These are phyloP conservation scores for Eristalis pertinax DNA, from an alignment of 2,888 invertebrate species.

Conservation along the genomic window DNA sequence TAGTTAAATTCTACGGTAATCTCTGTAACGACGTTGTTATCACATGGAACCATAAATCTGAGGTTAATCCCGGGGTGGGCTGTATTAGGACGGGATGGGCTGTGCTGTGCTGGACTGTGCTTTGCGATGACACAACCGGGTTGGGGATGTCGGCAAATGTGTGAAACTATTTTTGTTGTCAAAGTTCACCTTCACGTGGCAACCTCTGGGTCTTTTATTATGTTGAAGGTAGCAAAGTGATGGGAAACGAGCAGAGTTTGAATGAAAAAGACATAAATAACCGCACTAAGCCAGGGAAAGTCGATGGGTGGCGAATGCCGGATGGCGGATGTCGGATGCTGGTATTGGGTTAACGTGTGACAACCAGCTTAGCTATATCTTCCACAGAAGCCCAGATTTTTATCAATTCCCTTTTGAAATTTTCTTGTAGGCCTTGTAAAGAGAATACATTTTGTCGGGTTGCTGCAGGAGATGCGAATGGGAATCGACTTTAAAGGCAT, in stretches of 20 bases:
- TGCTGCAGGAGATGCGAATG: background rate
- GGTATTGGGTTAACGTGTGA: background rate
- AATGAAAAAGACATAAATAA: constrained; percentile 17
- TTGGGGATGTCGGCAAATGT: background rate
- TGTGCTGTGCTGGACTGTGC: background rate
- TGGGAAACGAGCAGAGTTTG: constrained; percentile 10
- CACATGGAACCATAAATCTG: constrained; percentile 53
- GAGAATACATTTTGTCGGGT: background rate
- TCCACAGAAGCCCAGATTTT: background rate
- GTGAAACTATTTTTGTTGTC: background rate
- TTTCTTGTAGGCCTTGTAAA: background rate
- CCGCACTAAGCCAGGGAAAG: background rate
- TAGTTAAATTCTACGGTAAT: constrained; percentile 29
- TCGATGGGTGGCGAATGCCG: background rate
- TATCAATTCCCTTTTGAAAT: background rate
- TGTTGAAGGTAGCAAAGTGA: constrained; percentile 5
- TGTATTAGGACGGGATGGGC: background rate
- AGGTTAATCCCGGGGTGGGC: constrained; percentile 30
- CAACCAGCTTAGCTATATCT: background rate
- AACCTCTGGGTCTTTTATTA: constrained; percentile 6
- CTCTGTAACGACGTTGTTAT: constrained; percentile 57
- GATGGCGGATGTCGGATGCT: background rate
- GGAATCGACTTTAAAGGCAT: too few relatives aligned
- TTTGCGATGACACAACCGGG: background rate
- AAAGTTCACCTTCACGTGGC: constrained; percentile 2